Percentiles rank a stretch among this genome's conserved stretches.
Evolutionary conservation across 2,888 invertebrate genomes (phyloP).

Genomic region (Anoplius nigerrimus): DNA sequence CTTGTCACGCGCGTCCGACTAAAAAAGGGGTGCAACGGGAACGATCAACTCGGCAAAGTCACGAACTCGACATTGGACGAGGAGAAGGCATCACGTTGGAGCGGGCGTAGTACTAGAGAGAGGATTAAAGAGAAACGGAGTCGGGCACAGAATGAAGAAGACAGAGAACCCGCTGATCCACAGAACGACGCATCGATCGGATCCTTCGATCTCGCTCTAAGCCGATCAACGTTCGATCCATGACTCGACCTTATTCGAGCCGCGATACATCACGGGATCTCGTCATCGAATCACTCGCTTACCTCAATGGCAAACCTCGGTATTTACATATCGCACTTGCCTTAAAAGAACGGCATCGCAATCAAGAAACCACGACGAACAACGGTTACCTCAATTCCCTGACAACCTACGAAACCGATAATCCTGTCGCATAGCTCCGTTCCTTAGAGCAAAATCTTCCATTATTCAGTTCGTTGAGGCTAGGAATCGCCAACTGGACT

Average conservation of each 20-base stretch:
- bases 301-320: too few relatives aligned
- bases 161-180: constrained; percentile 5
- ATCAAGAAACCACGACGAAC: too few relatives aligned
- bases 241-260: constrained; percentile 14
- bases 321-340: too few relatives aligned
- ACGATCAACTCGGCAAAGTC: constrained; percentile 10
- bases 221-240: constrained; percentile 4
- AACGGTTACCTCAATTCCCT: too few relatives aligned
- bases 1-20: too few relatives aligned
- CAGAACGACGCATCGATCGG: constrained; percentile 12
- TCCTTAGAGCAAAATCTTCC: too few relatives aligned
- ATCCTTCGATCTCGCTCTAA: constrained; percentile 11
- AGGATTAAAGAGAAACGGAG: background rate
- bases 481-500: too few relatives aligned
- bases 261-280: constrained; percentile 5
- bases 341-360: too few relatives aligned
- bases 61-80: constrained; percentile 18
- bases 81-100: background rate
- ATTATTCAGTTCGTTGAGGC: too few relatives aligned
- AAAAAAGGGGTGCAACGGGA: too few relatives aligned
- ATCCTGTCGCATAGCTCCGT: too few relatives aligned
- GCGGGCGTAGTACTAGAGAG: background rate
- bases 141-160: background rate
- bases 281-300: background rate
- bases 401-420: too few relatives aligned